Evolutionary conservation across 1,140 invertebrate genomes (phyloP).

Genomic region (Laupala kohalensis): DNA sequence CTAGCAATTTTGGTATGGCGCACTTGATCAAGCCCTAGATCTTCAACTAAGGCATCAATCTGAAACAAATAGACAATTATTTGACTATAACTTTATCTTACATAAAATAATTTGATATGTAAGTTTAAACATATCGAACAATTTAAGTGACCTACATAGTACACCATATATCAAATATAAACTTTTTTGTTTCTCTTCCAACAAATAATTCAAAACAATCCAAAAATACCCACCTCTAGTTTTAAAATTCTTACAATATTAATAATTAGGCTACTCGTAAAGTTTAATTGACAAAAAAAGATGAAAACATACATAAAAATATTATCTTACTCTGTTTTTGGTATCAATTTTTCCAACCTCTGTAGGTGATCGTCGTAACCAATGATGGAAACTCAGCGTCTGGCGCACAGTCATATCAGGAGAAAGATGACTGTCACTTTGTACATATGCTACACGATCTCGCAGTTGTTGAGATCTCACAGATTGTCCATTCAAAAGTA

Average conservation of each 20-base stretch:
- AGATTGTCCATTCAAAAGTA: constrained; percentile 74
- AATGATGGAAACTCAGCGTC: constrained; percentile 32
- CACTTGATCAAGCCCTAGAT: constrained; percentile 76
- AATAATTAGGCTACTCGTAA: too few relatives aligned
- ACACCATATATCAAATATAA: too few relatives aligned
- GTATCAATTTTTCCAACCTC: constrained; percentile 38
- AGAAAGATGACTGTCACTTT: constrained; percentile 20
- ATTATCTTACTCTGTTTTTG: constrained; percentile 43
- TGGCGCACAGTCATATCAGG: constrained; percentile 37
- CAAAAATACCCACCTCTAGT: too few relatives aligned
- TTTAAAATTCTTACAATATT: too few relatives aligned
- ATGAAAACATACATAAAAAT: too few relatives aligned
- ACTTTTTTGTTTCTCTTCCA: too few relatives aligned
- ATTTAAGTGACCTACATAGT: too few relatives aligned
- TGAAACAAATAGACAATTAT: constrained; percentile 21
- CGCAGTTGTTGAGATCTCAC: constrained; percentile 35
- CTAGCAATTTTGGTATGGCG: constrained; percentile 59
- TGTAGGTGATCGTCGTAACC: constrained; percentile 23
- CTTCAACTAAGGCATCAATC: constrained; percentile 77
- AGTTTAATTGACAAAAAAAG: too few relatives aligned
- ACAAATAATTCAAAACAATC: too few relatives aligned
- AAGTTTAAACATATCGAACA: too few relatives aligned
- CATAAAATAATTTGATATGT: too few relatives aligned
- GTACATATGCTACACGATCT: constrained; percentile 32
- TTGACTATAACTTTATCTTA: neutral